Evolutionary conservation across 2,113 vertebrate genomes (phyloP).

Genomic region (Ciconia maguari): DNA sequence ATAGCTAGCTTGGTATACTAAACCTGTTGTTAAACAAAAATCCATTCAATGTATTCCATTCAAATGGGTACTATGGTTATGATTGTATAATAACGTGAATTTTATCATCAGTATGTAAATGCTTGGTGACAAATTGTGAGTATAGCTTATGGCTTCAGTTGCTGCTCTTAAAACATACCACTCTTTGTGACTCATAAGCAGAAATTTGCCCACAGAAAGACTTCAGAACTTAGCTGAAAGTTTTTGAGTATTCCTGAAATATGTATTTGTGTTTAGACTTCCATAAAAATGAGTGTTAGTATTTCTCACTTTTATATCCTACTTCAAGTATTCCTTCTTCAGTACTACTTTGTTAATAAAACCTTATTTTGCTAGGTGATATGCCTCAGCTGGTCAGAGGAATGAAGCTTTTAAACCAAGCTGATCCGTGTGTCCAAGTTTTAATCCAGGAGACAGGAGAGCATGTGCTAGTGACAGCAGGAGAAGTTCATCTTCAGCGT

Average conservation of each 20-base stretch:
- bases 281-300: neutral
- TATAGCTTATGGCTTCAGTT: neutral
- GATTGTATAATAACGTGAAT: neutral
- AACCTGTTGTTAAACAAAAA: neutral
- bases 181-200: neutral
- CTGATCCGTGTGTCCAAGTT: constrained; percentile 93
- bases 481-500: constrained; percentile 95
- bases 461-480: constrained; percentile 93
- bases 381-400: constrained; percentile 94
- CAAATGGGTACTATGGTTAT: neutral
- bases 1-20: neutral
- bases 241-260: neutral
- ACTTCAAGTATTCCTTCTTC: neutral
- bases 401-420: constrained; percentile 96
- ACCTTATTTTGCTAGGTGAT: constrained; percentile 79
- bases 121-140: neutral
- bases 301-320: neutral
- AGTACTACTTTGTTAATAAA: neutral
- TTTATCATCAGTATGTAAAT: neutral
- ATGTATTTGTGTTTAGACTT: neutral
- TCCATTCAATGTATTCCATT: neutral
- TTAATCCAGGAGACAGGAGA: constrained; percentile 97
- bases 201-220: neutral
- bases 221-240: neutral
- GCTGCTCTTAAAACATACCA: neutral